phyloP scores from a whole-genome alignment of 2,888 invertebrate genomes.

The Pinctada fucata region DNA sequence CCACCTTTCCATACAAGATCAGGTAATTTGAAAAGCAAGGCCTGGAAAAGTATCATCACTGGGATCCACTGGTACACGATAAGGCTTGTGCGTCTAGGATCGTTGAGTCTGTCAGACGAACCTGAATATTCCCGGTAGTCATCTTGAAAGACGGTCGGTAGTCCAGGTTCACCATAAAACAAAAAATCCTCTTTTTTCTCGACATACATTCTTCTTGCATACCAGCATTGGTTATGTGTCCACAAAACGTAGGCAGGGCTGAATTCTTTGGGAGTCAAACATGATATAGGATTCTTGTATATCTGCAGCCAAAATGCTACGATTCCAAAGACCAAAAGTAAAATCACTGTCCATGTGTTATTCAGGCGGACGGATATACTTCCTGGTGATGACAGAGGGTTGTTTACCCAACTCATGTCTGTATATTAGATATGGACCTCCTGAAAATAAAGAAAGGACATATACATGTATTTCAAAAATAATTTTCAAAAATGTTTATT shows the following conservation, averaged over 20 bases:
- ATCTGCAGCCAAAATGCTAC: background rate
- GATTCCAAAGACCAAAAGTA: background rate
- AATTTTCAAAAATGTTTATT: too few relatives aligned
- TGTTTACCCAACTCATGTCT: too few relatives aligned
- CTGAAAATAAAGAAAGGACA: too few relatives aligned
- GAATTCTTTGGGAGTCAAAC: background rate
- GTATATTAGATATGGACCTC: too few relatives aligned
- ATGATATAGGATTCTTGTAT: background rate
- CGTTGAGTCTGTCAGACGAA: too few relatives aligned
- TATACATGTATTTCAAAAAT: too few relatives aligned
- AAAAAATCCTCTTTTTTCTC: too few relatives aligned
- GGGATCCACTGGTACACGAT: background rate
- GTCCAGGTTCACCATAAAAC: background rate
- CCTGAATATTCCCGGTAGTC: background rate
- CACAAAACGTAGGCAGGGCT: background rate
- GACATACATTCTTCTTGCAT: background rate
- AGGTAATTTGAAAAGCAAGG: slow-evolving; percentile 47
- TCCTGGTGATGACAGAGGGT: background rate
- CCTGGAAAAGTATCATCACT: slow-evolving; percentile 29
- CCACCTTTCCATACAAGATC: slow-evolving; percentile 37
- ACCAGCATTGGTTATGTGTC: background rate
- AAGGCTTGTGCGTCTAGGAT: background rate
- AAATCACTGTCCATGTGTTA: background rate
- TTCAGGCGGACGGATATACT: background rate
- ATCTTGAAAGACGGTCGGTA: background rate